These are phyloP conservation scores for Aspidapion aeneum DNA, from an alignment of 2,888 invertebrate species.

Conservation along the genomic window DNA sequence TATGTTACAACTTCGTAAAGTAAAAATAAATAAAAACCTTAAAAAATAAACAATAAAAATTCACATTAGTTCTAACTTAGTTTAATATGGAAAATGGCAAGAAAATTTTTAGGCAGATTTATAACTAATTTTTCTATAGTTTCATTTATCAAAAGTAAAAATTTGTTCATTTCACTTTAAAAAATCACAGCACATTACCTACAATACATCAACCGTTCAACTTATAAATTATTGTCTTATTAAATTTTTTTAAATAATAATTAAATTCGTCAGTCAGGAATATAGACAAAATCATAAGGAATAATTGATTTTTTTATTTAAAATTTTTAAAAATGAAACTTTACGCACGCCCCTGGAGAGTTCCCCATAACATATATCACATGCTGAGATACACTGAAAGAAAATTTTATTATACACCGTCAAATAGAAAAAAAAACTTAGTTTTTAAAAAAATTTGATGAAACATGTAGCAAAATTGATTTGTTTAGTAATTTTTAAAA, in stretches of 20 bases:
- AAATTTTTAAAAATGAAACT: too few relatives aligned
- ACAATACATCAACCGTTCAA: constrained; percentile 29
- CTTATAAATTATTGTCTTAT: neutral
- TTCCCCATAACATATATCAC: too few relatives aligned
- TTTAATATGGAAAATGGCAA: constrained; percentile 43
- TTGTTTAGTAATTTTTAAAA: too few relatives aligned
- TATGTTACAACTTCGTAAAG: constrained; percentile 33
- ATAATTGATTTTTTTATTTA: too few relatives aligned
- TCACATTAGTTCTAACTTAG: neutral
- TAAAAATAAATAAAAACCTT: constrained; percentile 38
- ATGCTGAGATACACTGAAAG: too few relatives aligned
- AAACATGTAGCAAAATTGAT: too few relatives aligned
- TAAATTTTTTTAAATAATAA: too few relatives aligned
- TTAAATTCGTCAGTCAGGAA: neutral
- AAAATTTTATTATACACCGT: too few relatives aligned
- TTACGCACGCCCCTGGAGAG: too few relatives aligned
- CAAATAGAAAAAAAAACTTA: too few relatives aligned
- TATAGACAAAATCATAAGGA: neutral
- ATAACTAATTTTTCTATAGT: constrained; percentile 32
- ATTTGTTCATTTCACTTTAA: constrained; percentile 41
- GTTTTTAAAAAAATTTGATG: too few relatives aligned
- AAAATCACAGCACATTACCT: constrained; percentile 50
- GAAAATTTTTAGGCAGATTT: constrained; percentile 48
- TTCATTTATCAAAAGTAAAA: neutral
- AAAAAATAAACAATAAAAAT: constrained; percentile 29